Base-by-base conservation (phyloP, 2,113 vertebrate species). In the Etheostoma spectabile region DNA sequence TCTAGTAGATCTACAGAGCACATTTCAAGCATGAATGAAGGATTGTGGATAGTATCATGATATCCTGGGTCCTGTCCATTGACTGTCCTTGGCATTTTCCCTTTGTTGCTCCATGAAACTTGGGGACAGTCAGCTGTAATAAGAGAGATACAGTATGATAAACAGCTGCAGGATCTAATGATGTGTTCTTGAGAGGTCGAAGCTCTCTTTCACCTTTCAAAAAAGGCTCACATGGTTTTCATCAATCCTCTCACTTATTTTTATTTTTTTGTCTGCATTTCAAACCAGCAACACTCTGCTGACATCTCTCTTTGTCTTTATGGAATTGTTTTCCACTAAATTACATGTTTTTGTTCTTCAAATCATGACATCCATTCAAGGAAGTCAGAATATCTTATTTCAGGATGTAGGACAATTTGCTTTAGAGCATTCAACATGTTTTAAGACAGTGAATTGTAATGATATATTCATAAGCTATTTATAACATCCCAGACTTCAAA, bases 131-230 rank as follows among this genome's bases (percentile, higher is more conserved):
- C 48, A 60, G 33, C 48, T 45, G 42, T 60, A 38, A 68, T 79
- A 55, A 59, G 67, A 33, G 66, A 22, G 45, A 59, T 60, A 55
- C 21, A 13, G 18, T 19, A 49, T 42, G 33, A 74, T 30, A 42
- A 56, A 56, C 8, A 74, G 21, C 48, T 46, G 74, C 22, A 48
- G 51, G 42, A 38, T 48, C 4, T 81, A 62, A 69, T n/a, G 38
- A 38, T 56, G 42, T 49, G 42, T 56, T 56, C 60, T 18, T 24
- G 42, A 64, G 51, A 57, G 66, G 59, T 6, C 2, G 1, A 35
- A 46, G 60, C 22, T 65, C 18, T 51, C 27, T n/a, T 46, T 63
- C 59, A n/a, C 11, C 2, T 16, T 55, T 52, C 66, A 64, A 65
- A 51, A 22, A 18, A 21, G n/a, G n/a, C n/a, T n/a, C n/a, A n/a